Evolutionary conservation across 2,113 vertebrate species (phyloP), one percentile per base, ranked within the genome.

Genomic region (Chrysemys picta): DNA sequence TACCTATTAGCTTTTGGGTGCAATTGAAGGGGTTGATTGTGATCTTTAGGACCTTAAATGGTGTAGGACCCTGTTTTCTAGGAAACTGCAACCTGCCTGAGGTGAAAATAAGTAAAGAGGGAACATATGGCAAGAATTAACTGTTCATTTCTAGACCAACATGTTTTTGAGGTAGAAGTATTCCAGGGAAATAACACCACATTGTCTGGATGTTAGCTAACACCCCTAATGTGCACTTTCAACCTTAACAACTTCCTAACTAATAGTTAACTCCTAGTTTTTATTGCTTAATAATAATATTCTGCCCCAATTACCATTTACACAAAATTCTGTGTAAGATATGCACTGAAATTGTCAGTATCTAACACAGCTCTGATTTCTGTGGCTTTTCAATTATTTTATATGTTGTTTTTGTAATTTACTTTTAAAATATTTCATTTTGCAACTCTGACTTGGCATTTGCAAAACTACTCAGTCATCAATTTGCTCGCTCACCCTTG

Each of bases 81-180:
- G 9, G 65, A 87, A 91, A 93, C 89, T 2, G 3, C 42, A 42
- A 27, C 22, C 24, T 45, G 42, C 11, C 11, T 8, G 45, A 8
- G 76, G 27, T 78, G 45, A 80, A 89, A 91, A 6, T 79, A 89
- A 95, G 49, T 84, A 50, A 87, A 89, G 82, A 72, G 84, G 19
- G 62, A 91, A 93, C 92, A 56, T 19, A 38, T 1, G 29, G 38
- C 5, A 38, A 52, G 31, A 88, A 88, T 52, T 47, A 57, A 52
- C 12, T 3, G 45, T 88, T 2, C 21, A 45, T 38, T 83, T 93
- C 45, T 87, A 50, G 54, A 72, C 49, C 52, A 82, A 49, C 8
- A 29, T 35, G 29, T 5, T 82, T 84, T 88, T 45, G 45, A 80
- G 81, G 45, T 54, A 0, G 1, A 25, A 21, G 3, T 22, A 1